Evolutionary conservation across 2,113 vertebrate species (phyloP).

Genomic region (Elachura formosa): DNA sequence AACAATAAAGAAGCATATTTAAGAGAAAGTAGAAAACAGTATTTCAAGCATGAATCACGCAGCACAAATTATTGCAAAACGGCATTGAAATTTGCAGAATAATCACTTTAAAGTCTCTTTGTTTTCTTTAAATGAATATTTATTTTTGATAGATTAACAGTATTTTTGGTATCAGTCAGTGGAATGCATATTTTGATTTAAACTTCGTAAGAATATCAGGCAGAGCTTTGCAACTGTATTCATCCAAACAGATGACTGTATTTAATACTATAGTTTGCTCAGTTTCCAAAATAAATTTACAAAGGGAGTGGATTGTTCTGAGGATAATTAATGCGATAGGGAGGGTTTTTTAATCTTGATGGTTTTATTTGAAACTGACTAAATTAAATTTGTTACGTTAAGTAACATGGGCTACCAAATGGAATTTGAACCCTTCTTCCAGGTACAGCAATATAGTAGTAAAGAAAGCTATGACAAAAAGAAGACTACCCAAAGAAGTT

Average conservation of each 20-base stretch:
- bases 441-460: not conserved
- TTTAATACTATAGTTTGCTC: not conserved
- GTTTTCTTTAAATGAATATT: not conserved
- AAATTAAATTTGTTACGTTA: not conserved
- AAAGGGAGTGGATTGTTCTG: not conserved
- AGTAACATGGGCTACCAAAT: not conserved
- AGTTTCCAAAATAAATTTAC: constrained; percentile 6
- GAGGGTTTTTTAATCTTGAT: not conserved
- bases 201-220: not conserved
- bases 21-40: not conserved
- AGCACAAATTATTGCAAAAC: not conserved
- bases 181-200: not conserved
- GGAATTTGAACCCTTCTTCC: not conserved
- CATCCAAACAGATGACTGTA: not conserved
- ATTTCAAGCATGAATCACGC: not conserved
- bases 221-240: not conserved
- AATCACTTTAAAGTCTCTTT: not conserved
- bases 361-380: not conserved
- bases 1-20: not conserved
- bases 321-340: not conserved
- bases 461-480: not conserved
- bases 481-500: not conserved
- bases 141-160: not conserved
- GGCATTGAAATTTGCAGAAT: not conserved
- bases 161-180: not conserved